A percentile compares a stretch with the other conserved stretches of the same genome.
phyloP scores from a whole-genome alignment of 2,113 vertebrate genomes.

The Lophotis ruficrista region DNA sequence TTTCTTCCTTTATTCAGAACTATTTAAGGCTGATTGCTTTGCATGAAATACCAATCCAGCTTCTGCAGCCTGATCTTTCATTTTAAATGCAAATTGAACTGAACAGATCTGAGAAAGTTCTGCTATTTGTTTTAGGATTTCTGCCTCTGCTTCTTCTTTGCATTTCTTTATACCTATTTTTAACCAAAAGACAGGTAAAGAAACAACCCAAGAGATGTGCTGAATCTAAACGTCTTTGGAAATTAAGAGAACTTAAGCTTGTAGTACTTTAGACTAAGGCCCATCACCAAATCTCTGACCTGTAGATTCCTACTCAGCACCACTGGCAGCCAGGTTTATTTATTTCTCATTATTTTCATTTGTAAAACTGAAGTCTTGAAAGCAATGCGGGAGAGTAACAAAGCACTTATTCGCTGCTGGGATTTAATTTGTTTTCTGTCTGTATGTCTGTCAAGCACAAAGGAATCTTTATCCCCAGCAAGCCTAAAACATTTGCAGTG shows the following conservation, averaged over 20 bases:
- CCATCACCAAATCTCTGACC: neutral
- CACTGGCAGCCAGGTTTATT: neutral
- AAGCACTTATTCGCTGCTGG: neutral
- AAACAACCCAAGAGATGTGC: neutral
- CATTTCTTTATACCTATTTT: neutral
- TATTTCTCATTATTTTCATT: neutral
- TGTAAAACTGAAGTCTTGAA: neutral
- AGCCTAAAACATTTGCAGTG: neutral
- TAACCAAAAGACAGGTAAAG: neutral
- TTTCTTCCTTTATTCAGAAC: neutral
- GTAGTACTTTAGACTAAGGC: neutral
- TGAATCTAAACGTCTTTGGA: neutral
- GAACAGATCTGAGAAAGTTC: neutral
- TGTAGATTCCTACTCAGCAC: neutral
- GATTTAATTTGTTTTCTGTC: slow-evolving; percentile 15
- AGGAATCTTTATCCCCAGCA: neutral
- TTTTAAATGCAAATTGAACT: slow-evolving; percentile 18
- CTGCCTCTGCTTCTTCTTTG: neutral
- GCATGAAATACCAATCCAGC: neutral
- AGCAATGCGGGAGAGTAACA: neutral
- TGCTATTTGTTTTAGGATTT: neutral
- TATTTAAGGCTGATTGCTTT: neutral
- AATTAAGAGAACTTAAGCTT: neutral
- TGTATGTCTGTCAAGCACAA: neutral
- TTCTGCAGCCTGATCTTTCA: neutral